A percentile compares a stretch with the other conserved stretches of the same genome.
Evolutionary conservation across 2,797 vertebrate species (phyloP).

Genomic region (Coluber constrictor): DNA sequence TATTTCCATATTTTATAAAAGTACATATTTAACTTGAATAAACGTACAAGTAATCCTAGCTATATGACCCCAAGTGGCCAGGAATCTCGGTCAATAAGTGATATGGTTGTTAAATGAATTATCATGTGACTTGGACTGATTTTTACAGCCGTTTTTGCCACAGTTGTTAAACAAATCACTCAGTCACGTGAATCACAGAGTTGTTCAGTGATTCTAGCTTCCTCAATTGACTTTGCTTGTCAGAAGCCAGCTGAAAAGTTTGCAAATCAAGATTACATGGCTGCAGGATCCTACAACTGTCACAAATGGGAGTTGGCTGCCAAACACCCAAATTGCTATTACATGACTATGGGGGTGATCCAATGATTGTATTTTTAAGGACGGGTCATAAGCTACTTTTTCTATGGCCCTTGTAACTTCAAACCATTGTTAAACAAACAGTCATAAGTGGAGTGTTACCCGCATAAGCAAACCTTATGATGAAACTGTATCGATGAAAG

Average conservation of each 20-base stretch:
- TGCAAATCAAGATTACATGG: background rate
- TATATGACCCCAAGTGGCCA: background rate
- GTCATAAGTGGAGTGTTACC: background rate
- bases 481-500: background rate
- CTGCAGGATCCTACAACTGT: background rate
- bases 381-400: background rate
- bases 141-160: background rate
- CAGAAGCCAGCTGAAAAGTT: background rate
- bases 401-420: background rate
- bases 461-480: background rate
- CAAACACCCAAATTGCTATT: background rate
- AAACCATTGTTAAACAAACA: background rate
- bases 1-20: constrained; percentile 26
- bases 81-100: background rate
- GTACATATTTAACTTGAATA: constrained; percentile 9
- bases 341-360: background rate
- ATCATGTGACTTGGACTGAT: background rate
- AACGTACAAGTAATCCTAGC: background rate
- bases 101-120: background rate
- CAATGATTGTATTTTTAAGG: background rate
- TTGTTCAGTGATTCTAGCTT: background rate
- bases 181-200: background rate
- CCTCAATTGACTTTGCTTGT: background rate
- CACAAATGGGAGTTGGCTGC: background rate
- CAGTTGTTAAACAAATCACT: background rate